A percentile compares a stretch with the other conserved stretches of the same genome.
Evolutionary conservation across 2,113 vertebrate genomes (phyloP).

Genomic region (Arothron firmamentum): DNA sequence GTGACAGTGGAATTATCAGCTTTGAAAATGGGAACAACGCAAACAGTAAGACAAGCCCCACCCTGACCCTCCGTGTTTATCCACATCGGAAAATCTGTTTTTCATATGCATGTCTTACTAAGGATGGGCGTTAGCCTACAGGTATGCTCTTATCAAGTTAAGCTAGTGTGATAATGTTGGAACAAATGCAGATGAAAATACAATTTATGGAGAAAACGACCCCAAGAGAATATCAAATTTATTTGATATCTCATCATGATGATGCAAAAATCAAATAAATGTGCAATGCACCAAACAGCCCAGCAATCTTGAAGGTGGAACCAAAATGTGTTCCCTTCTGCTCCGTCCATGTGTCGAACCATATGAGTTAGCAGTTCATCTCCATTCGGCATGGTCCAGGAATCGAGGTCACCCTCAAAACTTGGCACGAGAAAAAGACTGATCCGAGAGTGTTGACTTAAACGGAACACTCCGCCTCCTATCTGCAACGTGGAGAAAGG

Average conservation of each 20-base stretch:
- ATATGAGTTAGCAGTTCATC: conserved; percentile 49
- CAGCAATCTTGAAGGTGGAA: too few relatives aligned
- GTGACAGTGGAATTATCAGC: neutral
- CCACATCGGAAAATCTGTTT: neutral
- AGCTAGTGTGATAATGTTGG: too few relatives aligned
- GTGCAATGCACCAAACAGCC: too few relatives aligned
- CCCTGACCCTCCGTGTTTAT: too few relatives aligned
- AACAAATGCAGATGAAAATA: too few relatives aligned
- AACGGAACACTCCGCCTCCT: conserved; percentile 72
- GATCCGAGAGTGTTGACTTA: conserved; percentile 73
- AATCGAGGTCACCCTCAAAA: conserved; percentile 65
- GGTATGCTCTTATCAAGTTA: neutral
- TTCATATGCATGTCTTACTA: neutral
- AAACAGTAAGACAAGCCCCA: neutral
- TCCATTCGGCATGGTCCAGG: conserved; percentile 50
- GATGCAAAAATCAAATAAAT: too few relatives aligned
- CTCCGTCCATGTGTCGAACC: conserved; percentile 36
- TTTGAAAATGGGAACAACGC: neutral
- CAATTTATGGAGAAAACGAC: too few relatives aligned
- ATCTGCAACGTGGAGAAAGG: conserved; percentile 76
- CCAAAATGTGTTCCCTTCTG: conserved; percentile 3
- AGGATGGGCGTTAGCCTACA: neutral
- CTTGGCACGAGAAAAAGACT: conserved; percentile 63
- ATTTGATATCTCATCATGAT: too few relatives aligned
- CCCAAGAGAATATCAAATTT: too few relatives aligned